Evolutionary conservation across 1,140 invertebrate genomes (phyloP).

Genomic region (Schlechtendalia chinensis): DNA sequence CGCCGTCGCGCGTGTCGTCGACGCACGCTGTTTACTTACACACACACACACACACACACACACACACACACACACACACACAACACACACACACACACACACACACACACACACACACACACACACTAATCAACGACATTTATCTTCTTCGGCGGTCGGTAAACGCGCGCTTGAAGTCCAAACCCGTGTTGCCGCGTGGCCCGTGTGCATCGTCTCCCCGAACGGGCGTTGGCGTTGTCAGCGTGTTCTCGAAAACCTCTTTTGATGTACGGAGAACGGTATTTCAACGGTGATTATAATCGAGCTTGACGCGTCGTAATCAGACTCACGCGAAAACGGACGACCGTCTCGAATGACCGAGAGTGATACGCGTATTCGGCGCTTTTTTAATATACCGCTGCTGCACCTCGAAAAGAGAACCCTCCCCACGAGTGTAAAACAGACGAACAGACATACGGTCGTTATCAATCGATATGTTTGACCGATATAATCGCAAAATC

Average conservation of each 20-base stretch:
- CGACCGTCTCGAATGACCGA: neutral
- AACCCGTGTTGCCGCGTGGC: no score
- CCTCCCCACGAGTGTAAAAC: no score
- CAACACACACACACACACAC: neutral
- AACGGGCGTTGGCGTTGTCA: neutral
- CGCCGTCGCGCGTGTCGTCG: neutral
- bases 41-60: neutral
- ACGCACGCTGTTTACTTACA: no score
- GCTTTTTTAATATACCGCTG: neutral
- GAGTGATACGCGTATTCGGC: neutral
- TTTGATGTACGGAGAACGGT: conserved; percentile 5
- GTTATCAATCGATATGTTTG: no score
- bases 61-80: neutral
- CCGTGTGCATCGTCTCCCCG: neutral
- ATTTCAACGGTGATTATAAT: neutral
- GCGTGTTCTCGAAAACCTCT: neutral
- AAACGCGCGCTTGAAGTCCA: no score
- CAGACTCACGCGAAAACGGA: neutral
- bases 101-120: neutral
- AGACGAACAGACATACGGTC: no score
- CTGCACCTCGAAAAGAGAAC: neutral
- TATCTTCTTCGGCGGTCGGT: neutral
- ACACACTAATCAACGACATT: conserved; percentile 30
- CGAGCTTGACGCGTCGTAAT: neutral
- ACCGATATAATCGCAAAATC: no score